Conservation (phyloP, 2,888 invertebrate genomes). For the Flexamia atlantica region DNA sequence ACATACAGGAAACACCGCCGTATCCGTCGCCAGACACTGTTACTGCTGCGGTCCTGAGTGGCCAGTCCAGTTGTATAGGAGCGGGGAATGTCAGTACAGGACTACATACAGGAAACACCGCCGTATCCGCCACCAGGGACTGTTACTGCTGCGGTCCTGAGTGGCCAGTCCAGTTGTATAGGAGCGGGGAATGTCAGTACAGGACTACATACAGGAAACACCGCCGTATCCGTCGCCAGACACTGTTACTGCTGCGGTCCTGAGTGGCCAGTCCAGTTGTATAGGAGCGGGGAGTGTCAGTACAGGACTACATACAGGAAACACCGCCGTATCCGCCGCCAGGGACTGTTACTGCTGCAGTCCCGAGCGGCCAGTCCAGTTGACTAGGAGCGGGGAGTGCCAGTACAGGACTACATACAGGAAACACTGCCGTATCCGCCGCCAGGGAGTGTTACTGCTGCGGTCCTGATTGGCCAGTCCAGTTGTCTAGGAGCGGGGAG, state of each 20-base stretch:
- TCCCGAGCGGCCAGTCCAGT: too few species aligned
- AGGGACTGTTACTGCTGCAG: too few species aligned
- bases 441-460: too few species aligned
- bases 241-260: too few species aligned
- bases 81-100: neutral
- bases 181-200: neutral
- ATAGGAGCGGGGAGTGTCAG: neutral
- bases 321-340: slow-evolving; percentile 12
- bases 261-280: neutral
- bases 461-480: neutral
- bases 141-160: too few species aligned
- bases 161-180: too few species aligned
- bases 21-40: slow-evolving; percentile 21
- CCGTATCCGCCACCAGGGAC: slow-evolving; percentile 17
- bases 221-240: slow-evolving; percentile 9
- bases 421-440: slow-evolving; percentile 12
- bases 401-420: neutral
- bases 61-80: too few species aligned
- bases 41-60: too few species aligned
- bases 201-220: slow-evolving; percentile 4
- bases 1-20: slow-evolving; percentile 1
- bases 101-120: neutral
- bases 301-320: slow-evolving; percentile 1
- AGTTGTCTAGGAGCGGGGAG: too few species aligned
- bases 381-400: neutral